A percentile compares a stretch with the other conserved stretches of the same genome.
phyloP scores from a whole-genome alignment of 2,888 invertebrate genomes.

The Ophioninae sp. region DNA sequence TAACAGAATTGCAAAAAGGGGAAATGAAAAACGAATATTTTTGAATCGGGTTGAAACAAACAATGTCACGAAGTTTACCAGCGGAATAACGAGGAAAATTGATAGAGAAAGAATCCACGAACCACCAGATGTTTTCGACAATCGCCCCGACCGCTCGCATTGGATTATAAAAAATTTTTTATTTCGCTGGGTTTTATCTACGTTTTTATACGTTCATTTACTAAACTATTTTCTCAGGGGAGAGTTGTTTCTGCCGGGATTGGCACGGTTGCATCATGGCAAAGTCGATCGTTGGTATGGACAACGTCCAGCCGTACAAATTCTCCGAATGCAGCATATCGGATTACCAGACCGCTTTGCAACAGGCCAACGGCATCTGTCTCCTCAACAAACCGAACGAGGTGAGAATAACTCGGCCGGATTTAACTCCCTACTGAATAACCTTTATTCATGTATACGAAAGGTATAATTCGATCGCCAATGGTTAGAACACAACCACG shows the following conservation, averaged over 20 bases:
- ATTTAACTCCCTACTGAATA: conserved; percentile 23
- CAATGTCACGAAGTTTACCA: background rate
- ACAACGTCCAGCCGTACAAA: conserved; percentile 97
- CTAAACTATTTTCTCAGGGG: conserved; percentile 80
- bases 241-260: conserved; percentile 94
- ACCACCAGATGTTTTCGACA: background rate
- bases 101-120: background rate
- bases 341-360: conserved; percentile 94
- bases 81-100: background rate
- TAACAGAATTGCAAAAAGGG: too few species aligned
- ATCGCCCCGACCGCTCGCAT: background rate
- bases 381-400: conserved; percentile 97
- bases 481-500: background rate
- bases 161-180: background rate
- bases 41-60: background rate
- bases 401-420: conserved; percentile 82
- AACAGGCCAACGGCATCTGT: conserved; percentile 94
- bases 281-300: conserved; percentile 93
- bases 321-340: conserved; percentile 97
- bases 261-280: conserved; percentile 99
- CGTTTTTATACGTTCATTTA: background rate
- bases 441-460: background rate
- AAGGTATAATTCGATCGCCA: background rate
- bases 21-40: background rate
- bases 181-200: background rate